A percentile compares a stretch with the other conserved stretches of the same genome.
Conservation (phyloP, 2,888 invertebrate genomes). For the Punctoribates punctum region DNA sequence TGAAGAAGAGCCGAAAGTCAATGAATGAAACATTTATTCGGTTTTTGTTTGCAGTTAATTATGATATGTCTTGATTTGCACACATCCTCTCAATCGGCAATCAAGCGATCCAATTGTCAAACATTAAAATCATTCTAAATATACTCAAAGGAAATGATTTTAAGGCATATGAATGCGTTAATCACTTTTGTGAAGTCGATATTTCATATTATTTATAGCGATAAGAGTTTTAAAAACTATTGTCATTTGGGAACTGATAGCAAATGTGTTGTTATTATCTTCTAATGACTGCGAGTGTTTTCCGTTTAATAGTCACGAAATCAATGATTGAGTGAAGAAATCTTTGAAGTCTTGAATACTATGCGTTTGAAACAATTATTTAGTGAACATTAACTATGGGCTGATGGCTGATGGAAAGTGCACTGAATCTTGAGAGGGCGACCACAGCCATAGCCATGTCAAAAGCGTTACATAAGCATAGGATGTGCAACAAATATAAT, state of each 20-base stretch:
- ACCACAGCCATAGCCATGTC: not conserved
- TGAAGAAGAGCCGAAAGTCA: not conserved
- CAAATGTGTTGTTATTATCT: not conserved
- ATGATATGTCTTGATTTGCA: constrained; percentile 25
- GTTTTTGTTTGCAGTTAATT: constrained; percentile 26
- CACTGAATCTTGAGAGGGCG: not conserved
- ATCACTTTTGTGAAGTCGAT: constrained; percentile 18
- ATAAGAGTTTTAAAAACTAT: not conserved
- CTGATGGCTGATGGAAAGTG: not conserved
- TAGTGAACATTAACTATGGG: constrained; percentile 5
- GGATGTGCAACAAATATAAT: not conserved
- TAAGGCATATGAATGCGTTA: constrained; percentile 32
- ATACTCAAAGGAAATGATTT: constrained; percentile 20
- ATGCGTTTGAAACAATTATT: not conserved
- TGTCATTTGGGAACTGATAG: constrained; percentile 14
- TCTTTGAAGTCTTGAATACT: constrained; percentile 7
- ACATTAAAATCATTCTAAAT: not conserved
- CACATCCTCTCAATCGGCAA: constrained; percentile 29
- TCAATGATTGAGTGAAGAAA: constrained; percentile 25
- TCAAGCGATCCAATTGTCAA: not conserved
- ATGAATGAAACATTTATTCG: too few relatives aligned
- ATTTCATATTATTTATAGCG: constrained; percentile 9
- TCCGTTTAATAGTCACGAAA: constrained; percentile 23
- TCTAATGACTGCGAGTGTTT: constrained; percentile 19
- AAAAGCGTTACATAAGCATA: not conserved